These are phyloP conservation scores for Palaemon carinicauda DNA, from an alignment of 1,140 invertebrate genomes.

Conservation along the genomic window DNA sequence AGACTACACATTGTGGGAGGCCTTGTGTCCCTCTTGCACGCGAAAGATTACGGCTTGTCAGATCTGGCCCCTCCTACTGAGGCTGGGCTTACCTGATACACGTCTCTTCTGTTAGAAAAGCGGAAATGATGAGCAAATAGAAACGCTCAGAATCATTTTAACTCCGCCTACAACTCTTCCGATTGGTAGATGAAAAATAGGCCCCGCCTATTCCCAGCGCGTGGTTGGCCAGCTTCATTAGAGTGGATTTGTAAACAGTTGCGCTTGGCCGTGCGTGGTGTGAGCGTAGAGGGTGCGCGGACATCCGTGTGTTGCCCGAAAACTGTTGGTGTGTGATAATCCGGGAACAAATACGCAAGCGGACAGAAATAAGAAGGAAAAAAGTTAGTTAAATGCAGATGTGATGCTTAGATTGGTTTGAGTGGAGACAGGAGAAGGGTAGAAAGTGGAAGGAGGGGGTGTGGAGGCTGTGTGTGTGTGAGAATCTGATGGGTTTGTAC, in stretches of 20 bases:
- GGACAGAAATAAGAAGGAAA: constrained; percentile 48
- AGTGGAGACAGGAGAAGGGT: constrained; percentile 46
- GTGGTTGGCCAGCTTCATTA: constrained; percentile 37
- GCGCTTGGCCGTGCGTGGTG: constrained; percentile 53
- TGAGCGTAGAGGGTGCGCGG: constrained; percentile 45
- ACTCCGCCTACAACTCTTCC: background rate
- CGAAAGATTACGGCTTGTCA: background rate
- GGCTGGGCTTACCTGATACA: constrained; percentile 8
- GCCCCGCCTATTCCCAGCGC: constrained; percentile 25
- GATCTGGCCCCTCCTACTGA: background rate
- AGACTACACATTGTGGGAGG: constrained; percentile 22
- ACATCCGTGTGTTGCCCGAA: constrained; percentile 43
- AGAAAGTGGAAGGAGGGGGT: constrained; percentile 22
- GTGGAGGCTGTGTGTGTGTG: background rate
- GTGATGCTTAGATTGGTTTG: constrained; percentile 51
- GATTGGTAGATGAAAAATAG: background rate
- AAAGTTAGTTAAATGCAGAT: constrained; percentile 48
- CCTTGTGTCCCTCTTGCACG: constrained; percentile 40
- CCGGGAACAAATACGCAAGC: constrained; percentile 54
- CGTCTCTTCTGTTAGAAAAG: background rate
- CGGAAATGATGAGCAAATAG: background rate
- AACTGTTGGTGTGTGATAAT: constrained; percentile 57
- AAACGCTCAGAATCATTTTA: background rate
- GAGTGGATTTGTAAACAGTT: constrained; percentile 55
- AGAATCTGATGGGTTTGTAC: constrained; percentile 48